Evolutionary conservation across 2,888 invertebrate species (phyloP).

Genomic region (Carpatolechia fugitivella): DNA sequence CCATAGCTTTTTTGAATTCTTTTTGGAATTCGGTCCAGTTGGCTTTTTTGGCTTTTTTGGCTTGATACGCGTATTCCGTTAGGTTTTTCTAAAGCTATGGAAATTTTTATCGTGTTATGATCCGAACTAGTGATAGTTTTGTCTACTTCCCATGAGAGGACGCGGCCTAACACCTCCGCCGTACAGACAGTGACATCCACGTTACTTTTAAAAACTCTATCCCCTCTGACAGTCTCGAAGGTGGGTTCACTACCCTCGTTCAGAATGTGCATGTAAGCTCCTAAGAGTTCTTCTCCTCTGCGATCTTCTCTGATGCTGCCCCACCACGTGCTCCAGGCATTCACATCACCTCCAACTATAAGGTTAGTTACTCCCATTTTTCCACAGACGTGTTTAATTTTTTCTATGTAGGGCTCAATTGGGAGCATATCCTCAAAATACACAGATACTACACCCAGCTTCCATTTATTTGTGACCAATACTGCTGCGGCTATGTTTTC

Average conservation of each 20-base stretch:
- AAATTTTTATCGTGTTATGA: conserved; percentile 12
- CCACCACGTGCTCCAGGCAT: conserved; percentile 7
- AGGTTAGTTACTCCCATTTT: neutral
- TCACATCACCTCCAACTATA: neutral
- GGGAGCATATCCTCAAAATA: conserved; percentile 14
- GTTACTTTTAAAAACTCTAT: conserved; percentile 1
- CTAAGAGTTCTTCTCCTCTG: conserved; percentile 13
- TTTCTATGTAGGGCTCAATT: conserved; percentile 1
- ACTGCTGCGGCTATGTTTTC: conserved; percentile 7
- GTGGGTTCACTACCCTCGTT: conserved; percentile 23
- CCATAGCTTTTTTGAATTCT: neutral
- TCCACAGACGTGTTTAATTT: neutral
- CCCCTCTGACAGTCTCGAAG: conserved; percentile 19
- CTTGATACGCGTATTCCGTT: neutral
- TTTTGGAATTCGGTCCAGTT: neutral
- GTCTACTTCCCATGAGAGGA: conserved; percentile 17
- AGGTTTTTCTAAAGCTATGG: neutral
- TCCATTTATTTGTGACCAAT: neutral
- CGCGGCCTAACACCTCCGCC: neutral
- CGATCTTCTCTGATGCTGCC: conserved; percentile 9
- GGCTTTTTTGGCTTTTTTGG: neutral
- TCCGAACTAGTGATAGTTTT: conserved; percentile 18
- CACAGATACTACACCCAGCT: neutral
- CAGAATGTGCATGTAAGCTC: conserved; percentile 11
- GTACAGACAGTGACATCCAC: conserved; percentile 22